These are phyloP conservation scores for Sicus ferrugineus DNA, from an alignment of 2,888 invertebrate genomes.

Conservation along the genomic window DNA sequence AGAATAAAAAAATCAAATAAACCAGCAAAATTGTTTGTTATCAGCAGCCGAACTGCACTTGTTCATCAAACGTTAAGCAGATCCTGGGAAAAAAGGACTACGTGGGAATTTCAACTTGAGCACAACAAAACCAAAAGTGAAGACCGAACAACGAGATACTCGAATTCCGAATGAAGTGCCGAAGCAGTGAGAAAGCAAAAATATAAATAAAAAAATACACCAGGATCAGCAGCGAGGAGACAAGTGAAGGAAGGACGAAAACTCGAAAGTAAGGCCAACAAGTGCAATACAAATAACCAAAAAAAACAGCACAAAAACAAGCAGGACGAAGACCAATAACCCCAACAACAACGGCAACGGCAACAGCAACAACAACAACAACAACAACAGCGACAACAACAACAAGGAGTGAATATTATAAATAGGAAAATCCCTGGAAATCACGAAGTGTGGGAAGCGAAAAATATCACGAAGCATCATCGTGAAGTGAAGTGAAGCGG, in stretches of 20 bases:
- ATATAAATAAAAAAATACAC: neutral
- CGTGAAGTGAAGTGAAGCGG: too few relatives aligned
- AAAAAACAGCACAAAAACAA: neutral
- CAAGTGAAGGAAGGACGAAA: neutral
- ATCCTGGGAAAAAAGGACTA: slow-evolving; percentile 14
- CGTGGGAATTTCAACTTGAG: slow-evolving; percentile 4
- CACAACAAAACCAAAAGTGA: neutral
- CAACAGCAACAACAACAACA: neutral
- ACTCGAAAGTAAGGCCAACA: neutral
- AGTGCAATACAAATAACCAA: slow-evolving; percentile 1
- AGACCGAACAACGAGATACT: neutral
- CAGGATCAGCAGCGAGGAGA: neutral
- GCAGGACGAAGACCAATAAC: neutral
- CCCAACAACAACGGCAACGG: neutral
- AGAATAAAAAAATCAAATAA: too few relatives aligned
- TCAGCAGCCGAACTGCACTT: neutral
- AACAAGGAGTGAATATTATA: neutral
- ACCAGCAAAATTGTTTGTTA: too few relatives aligned
- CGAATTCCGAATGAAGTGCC: too few relatives aligned
- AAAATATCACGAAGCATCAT: too few relatives aligned
- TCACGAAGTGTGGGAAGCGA: slow-evolving; percentile 22
- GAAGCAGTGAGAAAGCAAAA: too few relatives aligned
- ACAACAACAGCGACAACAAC: neutral
- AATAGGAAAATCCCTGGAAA: neutral
- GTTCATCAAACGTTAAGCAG: neutral